Evolutionary conservation across 1,140 invertebrate genomes (phyloP), one percentile per base, ranked within the genome.

Genomic region (Brachionus plicatilis): DNA sequence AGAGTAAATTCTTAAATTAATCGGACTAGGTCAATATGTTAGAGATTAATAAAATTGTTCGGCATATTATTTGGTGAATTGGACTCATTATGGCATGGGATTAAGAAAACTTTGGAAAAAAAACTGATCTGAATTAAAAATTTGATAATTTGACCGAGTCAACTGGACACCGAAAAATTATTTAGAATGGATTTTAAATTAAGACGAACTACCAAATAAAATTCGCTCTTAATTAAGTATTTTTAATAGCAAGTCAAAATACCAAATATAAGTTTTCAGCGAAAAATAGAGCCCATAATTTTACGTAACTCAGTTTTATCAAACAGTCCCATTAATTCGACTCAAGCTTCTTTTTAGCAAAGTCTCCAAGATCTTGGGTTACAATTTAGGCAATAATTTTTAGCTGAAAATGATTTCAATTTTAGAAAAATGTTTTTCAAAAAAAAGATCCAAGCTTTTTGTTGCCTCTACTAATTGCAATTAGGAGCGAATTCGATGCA

Each of bases 341-440:
- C 17, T 72, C 33, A 3, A 33, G n/a, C 33, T 68, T 68, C 33
- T 68, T 68, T 68, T 24, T 45, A 43, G 29, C 65, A 17, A n/a
- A 41, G 33, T 14, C 68, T 72, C 43, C n/a, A 72, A 72, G n/a
- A 72, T 72, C 68, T 72, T 72, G 68, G 41, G 17, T 72, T 72
- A 41, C 68, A 72, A 72, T 17, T 72, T 72, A 17, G 17, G 11
- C 20, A 43, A 43, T 41, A 43, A 41, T 72, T 43, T 37, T 41
- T 41, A 43, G 68, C 33, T 17, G 41, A 72, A 72, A 72, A 68
- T 41, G 33, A 68, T 68, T 41, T 72, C 68, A 72, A 72, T 33
- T 68, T 33, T 6, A 33, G 11, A 41, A 68, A 29, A 68, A 68
- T 68, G 33, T 41, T 68, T 68, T 33, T 68, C 7, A 47, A 47